A percentile compares a stretch with the other conserved stretches of the same genome.
Conservation (phyloP, 2,797 vertebrate genomes). For the Micropoecilia bifurca region DNA sequence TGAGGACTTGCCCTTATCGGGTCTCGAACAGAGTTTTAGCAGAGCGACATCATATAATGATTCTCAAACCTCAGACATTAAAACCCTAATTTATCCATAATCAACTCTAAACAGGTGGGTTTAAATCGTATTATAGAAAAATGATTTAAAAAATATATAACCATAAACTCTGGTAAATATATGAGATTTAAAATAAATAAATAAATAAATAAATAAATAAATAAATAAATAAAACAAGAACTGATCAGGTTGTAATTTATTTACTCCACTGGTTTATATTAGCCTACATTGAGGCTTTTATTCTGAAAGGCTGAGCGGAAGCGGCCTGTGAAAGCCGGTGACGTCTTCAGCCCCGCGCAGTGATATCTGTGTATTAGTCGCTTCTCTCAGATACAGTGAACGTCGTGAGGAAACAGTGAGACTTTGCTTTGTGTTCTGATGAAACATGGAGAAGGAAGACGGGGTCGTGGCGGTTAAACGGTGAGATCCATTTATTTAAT, state of each 20-base stretch:
- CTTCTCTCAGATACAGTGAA: not conserved
- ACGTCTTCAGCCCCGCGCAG: not conserved
- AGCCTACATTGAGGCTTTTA: not conserved
- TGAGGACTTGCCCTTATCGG: too few species aligned
- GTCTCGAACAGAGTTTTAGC: too few species aligned
- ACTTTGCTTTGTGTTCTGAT: constrained; percentile 2
- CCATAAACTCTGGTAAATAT: not conserved
- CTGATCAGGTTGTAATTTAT: not conserved
- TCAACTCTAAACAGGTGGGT: too few species aligned
- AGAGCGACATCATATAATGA: too few species aligned
- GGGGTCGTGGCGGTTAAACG: constrained; percentile 23
- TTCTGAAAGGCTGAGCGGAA: not conserved
- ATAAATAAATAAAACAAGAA: not conserved
- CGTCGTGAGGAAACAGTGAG: not conserved
- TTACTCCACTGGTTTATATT: not conserved
- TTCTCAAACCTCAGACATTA: too few species aligned
- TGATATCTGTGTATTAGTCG: not conserved
- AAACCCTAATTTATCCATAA: too few species aligned
- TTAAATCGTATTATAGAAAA: too few species aligned
- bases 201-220: too few species aligned
- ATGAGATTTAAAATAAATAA: not conserved
- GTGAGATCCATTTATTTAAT: constrained; percentile 32
- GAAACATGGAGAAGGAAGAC: constrained; percentile 46
- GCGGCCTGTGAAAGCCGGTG: not conserved
- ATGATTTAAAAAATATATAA: not conserved